These are phyloP conservation scores for Eclectus roratus DNA, from an alignment of 2,113 vertebrate species.

Conservation along the genomic window DNA sequence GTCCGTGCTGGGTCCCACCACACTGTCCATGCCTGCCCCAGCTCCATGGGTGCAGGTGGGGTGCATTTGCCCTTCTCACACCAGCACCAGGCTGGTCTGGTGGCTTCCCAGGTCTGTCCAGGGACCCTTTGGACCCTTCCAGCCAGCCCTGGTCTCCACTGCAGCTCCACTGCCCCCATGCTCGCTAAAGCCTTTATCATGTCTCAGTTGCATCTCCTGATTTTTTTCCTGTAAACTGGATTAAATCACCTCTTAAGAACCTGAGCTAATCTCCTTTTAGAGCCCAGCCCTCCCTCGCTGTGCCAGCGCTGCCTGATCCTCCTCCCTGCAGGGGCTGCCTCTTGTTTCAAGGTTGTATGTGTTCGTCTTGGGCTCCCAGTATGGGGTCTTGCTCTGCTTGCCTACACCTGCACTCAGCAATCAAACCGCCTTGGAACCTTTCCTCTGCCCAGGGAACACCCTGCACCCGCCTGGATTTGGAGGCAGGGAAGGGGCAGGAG, in stretches of 20 bases:
- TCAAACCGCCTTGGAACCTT: constrained; percentile 9
- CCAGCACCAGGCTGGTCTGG: neutral
- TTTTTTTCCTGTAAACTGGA: neutral
- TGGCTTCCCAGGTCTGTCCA: neutral
- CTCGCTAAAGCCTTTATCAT: neutral
- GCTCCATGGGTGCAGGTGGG: neutral
- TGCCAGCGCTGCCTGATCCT: neutral
- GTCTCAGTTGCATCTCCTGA: neutral
- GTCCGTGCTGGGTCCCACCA: fast-evolving
- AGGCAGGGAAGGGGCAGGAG: neutral
- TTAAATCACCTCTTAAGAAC: constrained; percentile 40
- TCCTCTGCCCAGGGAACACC: neutral
- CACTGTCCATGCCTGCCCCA: neutral
- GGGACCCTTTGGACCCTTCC: neutral
- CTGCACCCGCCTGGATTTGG: neutral
- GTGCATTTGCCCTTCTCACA: neutral
- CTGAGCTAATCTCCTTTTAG: neutral
- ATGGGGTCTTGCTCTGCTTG: neutral
- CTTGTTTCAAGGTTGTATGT: constrained; percentile 51
- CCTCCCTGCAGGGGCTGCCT: neutral
- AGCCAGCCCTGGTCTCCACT: neutral
- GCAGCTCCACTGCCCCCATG: neutral
- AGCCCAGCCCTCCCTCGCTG: neutral
- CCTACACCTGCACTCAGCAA: constrained; percentile 63
- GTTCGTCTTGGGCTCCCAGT: neutral